phyloP scores from a whole-genome alignment of 2,888 invertebrate species.

The Anoncus sp. region DNA sequence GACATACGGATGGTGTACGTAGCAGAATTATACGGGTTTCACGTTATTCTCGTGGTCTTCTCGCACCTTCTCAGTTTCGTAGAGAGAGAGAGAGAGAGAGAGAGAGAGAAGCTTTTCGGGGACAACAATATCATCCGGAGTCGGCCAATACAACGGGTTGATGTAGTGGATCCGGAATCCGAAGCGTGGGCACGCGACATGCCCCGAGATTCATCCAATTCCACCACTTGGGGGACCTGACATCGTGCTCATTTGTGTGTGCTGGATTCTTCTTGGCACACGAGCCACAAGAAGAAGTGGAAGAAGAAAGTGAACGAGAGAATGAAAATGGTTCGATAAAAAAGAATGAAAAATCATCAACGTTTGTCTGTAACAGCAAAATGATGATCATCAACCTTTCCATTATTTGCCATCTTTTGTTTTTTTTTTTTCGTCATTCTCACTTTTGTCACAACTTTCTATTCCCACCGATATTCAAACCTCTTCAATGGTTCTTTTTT shows the following conservation, averaged over 20 bases:
- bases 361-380: too few species aligned
- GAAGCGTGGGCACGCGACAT: constrained; percentile 78
- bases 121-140: constrained; percentile 57
- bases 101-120: constrained; percentile 40
- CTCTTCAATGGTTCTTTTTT: background rate
- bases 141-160: constrained; percentile 66
- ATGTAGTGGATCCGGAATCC: constrained; percentile 77
- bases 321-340: background rate
- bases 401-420: too few species aligned
- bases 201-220: constrained; percentile 72
- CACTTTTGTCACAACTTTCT: too few species aligned
- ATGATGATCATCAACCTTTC: too few species aligned
- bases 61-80: constrained; percentile 14
- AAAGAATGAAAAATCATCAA: too few species aligned
- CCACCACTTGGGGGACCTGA: constrained; percentile 63
- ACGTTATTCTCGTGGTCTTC: constrained; percentile 15
- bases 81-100: too few species aligned
- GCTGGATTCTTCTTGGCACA: constrained; percentile 31
- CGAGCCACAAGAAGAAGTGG: too few species aligned
- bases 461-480: too few species aligned
- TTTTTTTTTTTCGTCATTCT: too few species aligned
- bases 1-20: too few species aligned
- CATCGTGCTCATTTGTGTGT: constrained; percentile 76
- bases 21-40: constrained; percentile 26
- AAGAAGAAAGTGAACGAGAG: background rate